Percentiles rank a stretch among this genome's conserved stretches.
These are phyloP conservation scores for Sipha maydis DNA, from an alignment of 2,888 invertebrate species.

Conservation along the genomic window DNA sequence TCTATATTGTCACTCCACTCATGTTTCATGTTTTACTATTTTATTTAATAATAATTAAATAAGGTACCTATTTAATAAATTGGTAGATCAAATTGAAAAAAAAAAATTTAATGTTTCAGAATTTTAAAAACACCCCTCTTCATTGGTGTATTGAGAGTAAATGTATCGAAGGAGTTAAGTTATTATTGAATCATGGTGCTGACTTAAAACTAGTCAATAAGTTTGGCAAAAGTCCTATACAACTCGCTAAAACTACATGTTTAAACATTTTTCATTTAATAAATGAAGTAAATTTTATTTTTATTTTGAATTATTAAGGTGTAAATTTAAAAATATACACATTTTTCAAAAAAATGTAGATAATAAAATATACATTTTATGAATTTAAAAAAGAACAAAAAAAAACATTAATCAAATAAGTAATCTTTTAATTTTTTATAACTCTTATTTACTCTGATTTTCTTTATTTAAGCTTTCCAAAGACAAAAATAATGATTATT, in stretches of 20 bases:
- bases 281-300: slow-evolving; percentile 34
- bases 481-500: slow-evolving; percentile 36
- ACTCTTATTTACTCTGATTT: neutral
- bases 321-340: neutral
- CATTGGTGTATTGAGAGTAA: slow-evolving; percentile 93
- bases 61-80: neutral
- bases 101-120: slow-evolving; percentile 64
- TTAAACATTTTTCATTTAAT: slow-evolving; percentile 31
- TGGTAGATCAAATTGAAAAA: neutral
- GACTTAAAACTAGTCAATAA: slow-evolving; percentile 77
- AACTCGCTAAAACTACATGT: slow-evolving; percentile 70
- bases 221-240: slow-evolving; percentile 77
- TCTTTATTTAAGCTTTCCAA: slow-evolving; percentile 28
- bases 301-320: neutral
- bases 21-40: no score
- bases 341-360: neutral
- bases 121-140: slow-evolving; percentile 89
- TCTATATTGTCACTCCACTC: no score
- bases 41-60: neutral
- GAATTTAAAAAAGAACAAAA: neutral
- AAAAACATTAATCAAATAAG: neutral
- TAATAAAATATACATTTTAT: neutral
- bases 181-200: slow-evolving; percentile 80
- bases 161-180: slow-evolving; percentile 76
- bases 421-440: neutral